Evolutionary conservation across 2,113 vertebrate species (phyloP).

Genomic region (Cisticola juncidis): DNA sequence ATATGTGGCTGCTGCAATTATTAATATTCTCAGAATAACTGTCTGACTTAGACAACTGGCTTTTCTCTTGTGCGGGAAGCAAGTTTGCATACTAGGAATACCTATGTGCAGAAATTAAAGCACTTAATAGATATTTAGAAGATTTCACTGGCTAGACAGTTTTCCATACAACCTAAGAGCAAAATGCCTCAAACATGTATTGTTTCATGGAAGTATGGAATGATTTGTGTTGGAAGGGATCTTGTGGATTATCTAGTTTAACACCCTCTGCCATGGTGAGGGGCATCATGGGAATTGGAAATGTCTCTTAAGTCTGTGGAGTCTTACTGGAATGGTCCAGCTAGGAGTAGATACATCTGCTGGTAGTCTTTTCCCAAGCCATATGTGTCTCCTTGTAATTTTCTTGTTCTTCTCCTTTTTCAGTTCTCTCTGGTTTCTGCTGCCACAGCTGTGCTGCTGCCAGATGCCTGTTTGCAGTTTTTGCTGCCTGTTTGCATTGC

Average conservation of each 20-base stretch:
- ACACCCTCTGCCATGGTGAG: neutral
- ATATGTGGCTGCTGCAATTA: neutral
- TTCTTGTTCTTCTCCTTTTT: neutral
- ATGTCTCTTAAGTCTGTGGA: neutral
- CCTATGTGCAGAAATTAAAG: neutral
- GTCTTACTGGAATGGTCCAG: neutral
- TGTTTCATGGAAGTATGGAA: rapidly evolving
- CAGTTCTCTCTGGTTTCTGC: neutral
- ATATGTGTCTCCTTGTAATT: neutral
- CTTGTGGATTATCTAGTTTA: neutral
- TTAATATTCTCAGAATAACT: neutral
- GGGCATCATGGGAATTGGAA: neutral
- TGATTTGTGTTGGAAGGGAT: neutral
- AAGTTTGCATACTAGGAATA: neutral
- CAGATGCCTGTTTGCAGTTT: neutral
- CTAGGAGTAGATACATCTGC: neutral
- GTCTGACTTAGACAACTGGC: neutral
- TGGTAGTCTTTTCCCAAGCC: neutral
- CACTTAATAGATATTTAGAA: neutral
- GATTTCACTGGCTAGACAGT: neutral
- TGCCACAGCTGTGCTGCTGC: neutral
- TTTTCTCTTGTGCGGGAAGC: neutral
- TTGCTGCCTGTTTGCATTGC: neutral
- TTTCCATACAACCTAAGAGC: neutral
- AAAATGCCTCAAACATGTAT: neutral